Evolutionary conservation across 1,140 invertebrate species (phyloP), one percentile per base, ranked within the genome.

Genomic region (Brachionus rotundiformis): DNA sequence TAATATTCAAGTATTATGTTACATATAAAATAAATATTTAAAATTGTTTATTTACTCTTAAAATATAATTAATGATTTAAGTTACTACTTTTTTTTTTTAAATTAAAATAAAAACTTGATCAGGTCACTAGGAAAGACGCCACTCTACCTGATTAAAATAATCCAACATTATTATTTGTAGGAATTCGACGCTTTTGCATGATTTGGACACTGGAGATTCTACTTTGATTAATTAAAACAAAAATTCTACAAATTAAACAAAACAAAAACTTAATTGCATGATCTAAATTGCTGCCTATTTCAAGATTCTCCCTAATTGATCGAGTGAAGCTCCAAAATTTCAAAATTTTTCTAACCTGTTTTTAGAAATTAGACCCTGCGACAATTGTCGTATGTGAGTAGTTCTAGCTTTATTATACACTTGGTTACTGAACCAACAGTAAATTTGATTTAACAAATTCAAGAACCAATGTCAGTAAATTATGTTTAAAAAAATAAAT

Each of bases 31-130:
- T 68, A 68, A 68, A 68, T 68, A 68, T 68, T 68, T 16, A 68
- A 68, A 68, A 16, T 68, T 68, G 33, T 68, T 68, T 68, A 68
- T 68, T 68, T 68, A 33, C 33, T 68, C 13, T 36, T n/a, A 36
- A 68, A 68, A 19, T 68, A 68, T 68, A 68, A 33, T 68, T 68
- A 68, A 39, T 68, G 63, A 68, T 68, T 36, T 68, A 23, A 68
- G 63, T 68, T 68, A 19, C 29, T 68, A 68, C 25, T 63, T 63
- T 63, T 68, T 16, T 31, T 68, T 33, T 68, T 19, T 36, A 19
- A 68, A 2, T 65, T 11, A 13, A 41, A 41, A 41, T 11, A 41
- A 41, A 41, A 11, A 41, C 39, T 36, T 68, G 29, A 33, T 68
- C 31, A 19, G 47, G 47, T 54, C 47, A 54, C 47, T 54, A 19